Percentiles rank a stretch among this genome's conserved stretches.
Evolutionary conservation across 2,113 vertebrate genomes (phyloP).

Genomic region (Hystrix cristata): DNA sequence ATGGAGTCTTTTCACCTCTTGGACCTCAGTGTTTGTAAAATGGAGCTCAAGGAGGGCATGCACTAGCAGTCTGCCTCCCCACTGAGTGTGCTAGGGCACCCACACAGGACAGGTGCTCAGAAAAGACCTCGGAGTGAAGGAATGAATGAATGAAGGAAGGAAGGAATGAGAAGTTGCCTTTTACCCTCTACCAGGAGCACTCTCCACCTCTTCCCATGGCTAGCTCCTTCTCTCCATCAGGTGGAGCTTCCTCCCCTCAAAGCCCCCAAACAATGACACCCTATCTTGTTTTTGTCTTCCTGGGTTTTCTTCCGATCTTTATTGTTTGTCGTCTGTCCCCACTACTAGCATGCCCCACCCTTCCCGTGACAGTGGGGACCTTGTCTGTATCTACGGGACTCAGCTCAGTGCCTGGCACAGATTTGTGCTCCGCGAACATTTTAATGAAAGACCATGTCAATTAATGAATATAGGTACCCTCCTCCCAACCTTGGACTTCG

Average conservation of each 20-base stretch:
- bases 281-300: not conserved
- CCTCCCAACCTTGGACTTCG: not conserved
- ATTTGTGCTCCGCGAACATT: not conserved
- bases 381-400: not conserved
- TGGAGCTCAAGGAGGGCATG: not conserved
- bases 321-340: not conserved
- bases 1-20: not conserved
- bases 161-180: not conserved
- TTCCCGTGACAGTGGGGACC: not conserved
- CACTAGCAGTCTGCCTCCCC: not conserved
- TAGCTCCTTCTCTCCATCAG: not conserved
- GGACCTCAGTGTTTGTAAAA: not conserved
- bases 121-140: not conserved
- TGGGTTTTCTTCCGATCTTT: not conserved
- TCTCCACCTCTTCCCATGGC: not conserved
- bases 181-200: not conserved
- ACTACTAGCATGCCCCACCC: not conserved
- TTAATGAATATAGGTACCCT: not conserved
- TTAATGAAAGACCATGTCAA: not conserved
- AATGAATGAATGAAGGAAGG: not conserved
- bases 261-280: not conserved
- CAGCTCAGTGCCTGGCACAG: not conserved
- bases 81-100: not conserved
- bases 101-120: not conserved
- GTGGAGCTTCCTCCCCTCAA: not conserved